Evolutionary conservation across 2,888 invertebrate species (phyloP), one percentile per base, ranked within the genome.

Genomic region (Drosophila picticornis): DNA sequence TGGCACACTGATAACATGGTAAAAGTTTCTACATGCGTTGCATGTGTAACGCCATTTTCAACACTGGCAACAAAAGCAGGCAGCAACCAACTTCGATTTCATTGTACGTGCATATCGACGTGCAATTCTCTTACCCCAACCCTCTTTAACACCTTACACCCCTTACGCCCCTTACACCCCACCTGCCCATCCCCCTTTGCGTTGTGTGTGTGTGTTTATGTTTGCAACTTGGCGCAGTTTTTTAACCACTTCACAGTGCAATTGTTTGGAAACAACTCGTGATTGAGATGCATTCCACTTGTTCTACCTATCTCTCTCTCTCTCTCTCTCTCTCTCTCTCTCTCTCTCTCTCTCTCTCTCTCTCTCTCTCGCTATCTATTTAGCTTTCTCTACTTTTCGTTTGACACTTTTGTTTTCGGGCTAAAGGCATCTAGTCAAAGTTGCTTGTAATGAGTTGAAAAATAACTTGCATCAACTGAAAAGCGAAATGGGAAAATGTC

Each of bases 191-290:
- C 31, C 10, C 10, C 10, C 10, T 0, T 10, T 31, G n/a, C n/a
- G n/a, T 22, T 6, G 25, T 34, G 16, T 34, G 36, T 40, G 32
- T 32, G 48, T 69, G 69, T 73, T 80, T 80, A 72, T 82, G 74
- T 73, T 80, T 73, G 66, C 72, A 75, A 75, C 59, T 80, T 72
- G 77, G 58, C 64, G 83, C 69, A 80, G 69, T 80, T 85, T 84
- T 84, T 85, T 84, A 91, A 91, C 92, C 91, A 91, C 91, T 92
- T 91, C 91, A 88, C 82, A 86, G 85, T 87, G 88, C 91, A 92
- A 91, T 92, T 91, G 91, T 91, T 92, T 90, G 91, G 88, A 91
- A 91, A 85, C 88, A 91, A 77, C 77, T 83, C 77, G 77, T 84
- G 89, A 85, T 89, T 90, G 79, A 76, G 74, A 43, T 75, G 83